Base-by-base conservation (phyloP, 2,888 invertebrate genomes). In the Villa cingulata region DNA sequence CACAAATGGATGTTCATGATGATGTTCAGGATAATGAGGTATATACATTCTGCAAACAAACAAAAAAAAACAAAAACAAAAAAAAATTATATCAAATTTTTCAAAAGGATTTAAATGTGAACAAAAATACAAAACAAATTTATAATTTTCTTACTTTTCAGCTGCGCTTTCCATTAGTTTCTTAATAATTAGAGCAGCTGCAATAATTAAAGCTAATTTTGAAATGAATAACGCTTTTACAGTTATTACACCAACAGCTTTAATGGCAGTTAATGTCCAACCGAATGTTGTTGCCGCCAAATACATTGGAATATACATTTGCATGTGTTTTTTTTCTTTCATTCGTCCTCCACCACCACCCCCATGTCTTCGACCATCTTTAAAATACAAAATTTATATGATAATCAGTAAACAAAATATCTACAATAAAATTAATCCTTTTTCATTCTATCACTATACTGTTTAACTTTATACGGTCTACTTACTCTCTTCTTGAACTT, bases 251-350 rank as follows among this genome's bases (percentile, higher is more conserved):
- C 78, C 75, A 27, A 83, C 76, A 2, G 77, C 70, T 36, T 77
- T 73, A 50, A 81, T 68, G 1, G 75, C 75, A 42, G 81, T 71
- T 53, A 81, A 71, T 41, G 77, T 73, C 54, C 78, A 72, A 12
- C 78, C 78, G 1, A 81, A 76, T 1, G 78, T 74, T 58, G 82
- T 83, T 66, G 81, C 78, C 27, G 83, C 83, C 56, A 83, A 70
- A 41, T 83, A 66, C 58, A 81, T 71, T 7, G 83, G 82, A 12
- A 84, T 67, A 47, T 80, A 69, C 57, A 80, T 72, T 62, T 76
- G 76, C 52, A 77, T 71, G 54, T 77, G 73, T 57, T 80, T 80
- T 54, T 76, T 76, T 51, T 76, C 76, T 46, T 76, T 72, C 4
- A 58, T 58, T 40, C 65, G 62, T 17, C 55, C 60, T 45, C 55